Percentiles rank a stretch among this genome's conserved stretches.
phyloP scores from a whole-genome alignment of 2,113 vertebrate species.

The Otolemur garnettii region DNA sequence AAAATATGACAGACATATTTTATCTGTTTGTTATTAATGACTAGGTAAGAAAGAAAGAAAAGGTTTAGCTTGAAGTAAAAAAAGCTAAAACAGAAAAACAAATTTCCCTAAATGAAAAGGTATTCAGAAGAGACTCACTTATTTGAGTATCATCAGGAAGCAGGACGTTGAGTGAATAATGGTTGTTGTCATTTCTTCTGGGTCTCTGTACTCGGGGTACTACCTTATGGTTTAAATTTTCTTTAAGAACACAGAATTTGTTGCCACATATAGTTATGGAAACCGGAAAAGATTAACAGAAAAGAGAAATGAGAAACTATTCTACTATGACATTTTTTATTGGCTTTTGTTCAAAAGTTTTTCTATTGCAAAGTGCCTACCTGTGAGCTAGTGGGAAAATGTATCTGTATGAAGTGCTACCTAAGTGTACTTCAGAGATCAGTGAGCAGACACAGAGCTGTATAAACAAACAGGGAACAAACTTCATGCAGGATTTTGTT shows the following conservation, averaged over 20 bases:
- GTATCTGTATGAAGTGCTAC: neutral
- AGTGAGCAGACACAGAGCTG: neutral
- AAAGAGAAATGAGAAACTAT: conserved; percentile 61
- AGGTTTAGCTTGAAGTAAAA: neutral
- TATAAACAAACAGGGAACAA: conserved; percentile 12
- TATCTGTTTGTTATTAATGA: neutral
- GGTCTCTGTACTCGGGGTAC: neutral
- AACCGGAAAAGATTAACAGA: conserved; percentile 47
- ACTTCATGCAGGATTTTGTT: neutral
- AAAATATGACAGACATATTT: conserved; percentile 1
- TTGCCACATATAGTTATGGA: conserved; percentile 42
- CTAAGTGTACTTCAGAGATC: conserved; percentile 24
- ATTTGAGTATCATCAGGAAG: neutral
- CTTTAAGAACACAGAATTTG: neutral
- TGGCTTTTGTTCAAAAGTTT: conserved; percentile 52
- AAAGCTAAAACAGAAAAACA: conserved; percentile 24
- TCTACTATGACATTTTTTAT: conserved; percentile 54
- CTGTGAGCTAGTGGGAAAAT: neutral
- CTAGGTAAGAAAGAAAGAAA: neutral
- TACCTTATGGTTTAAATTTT: neutral
- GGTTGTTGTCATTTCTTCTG: neutral
- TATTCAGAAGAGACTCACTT: conserved; percentile 1
- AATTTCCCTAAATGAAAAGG: conserved; percentile 25
- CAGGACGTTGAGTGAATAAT: neutral
- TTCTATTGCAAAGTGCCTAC: neutral